A percentile compares a stretch with the other conserved stretches of the same genome.
phyloP scores from a whole-genome alignment of 2,888 invertebrate species.

The Tenthredo notha region DNA sequence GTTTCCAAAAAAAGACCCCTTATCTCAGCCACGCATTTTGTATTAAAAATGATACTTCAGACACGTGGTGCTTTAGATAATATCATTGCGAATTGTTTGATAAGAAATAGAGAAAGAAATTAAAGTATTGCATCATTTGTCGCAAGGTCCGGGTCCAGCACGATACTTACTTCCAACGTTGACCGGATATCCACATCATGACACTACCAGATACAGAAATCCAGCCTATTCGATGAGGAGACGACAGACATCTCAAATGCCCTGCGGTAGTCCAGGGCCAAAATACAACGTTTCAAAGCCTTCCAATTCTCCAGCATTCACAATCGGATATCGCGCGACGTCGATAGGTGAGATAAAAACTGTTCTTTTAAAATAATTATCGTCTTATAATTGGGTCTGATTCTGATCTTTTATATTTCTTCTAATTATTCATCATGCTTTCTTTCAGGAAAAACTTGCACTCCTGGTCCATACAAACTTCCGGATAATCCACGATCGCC shows the following conservation, averaged over 20 bases:
- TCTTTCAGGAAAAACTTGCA: background rate
- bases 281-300: slow-evolving; percentile 78
- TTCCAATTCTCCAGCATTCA: slow-evolving; percentile 65
- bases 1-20: background rate
- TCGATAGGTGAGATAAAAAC: background rate
- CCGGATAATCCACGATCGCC: slow-evolving; percentile 54
- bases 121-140: background rate
- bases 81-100: too few relatives aligned
- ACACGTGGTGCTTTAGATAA: background rate
- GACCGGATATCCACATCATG: slow-evolving; percentile 83
- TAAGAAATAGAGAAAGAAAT: background rate
- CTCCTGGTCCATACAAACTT: slow-evolving; percentile 39
- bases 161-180: slow-evolving; percentile 83
- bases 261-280: slow-evolving; percentile 77
- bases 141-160: slow-evolving; percentile 83
- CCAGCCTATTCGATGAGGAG: slow-evolving; percentile 84
- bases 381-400: background rate
- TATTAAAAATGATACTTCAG: background rate
- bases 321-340: slow-evolving; percentile 6
- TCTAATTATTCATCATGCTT: background rate
- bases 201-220: slow-evolving; percentile 81
- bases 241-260: slow-evolving; percentile 62
- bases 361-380: background rate
- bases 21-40: background rate
- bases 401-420: background rate